These are phyloP conservation scores for Dugesia japonica DNA, from an alignment of 2,888 invertebrate species.

Conservation along the genomic window DNA sequence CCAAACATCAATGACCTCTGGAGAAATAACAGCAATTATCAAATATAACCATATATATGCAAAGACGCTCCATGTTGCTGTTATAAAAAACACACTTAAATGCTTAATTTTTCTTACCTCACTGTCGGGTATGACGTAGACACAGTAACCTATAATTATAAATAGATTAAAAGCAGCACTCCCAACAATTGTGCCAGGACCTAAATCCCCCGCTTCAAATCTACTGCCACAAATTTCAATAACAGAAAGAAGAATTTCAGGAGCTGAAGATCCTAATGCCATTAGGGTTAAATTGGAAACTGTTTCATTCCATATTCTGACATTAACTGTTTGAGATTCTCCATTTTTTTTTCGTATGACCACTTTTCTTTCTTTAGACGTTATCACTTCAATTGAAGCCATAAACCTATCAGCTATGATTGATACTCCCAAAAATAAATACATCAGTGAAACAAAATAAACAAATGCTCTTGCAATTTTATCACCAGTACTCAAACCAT, in stretches of 20 bases:
- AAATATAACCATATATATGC: conserved; percentile 96
- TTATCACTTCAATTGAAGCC: conserved; percentile 91
- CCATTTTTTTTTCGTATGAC: conserved; percentile 69
- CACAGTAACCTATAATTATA: conserved; percentile 85
- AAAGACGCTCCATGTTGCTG: conserved; percentile 88
- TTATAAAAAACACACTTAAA: conserved; percentile 85
- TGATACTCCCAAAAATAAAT: conserved; percentile 85
- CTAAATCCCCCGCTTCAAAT: conserved; percentile 85
- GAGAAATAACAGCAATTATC: conserved; percentile 71
- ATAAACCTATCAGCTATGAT: conserved; percentile 91
- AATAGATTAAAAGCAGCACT: conserved; percentile 95
- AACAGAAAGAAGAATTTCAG: conserved; percentile 86
- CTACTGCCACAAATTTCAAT: conserved; percentile 75
- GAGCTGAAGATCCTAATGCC: conserved; percentile 94
- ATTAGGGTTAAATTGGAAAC: conserved; percentile 93
- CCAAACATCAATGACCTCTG: conserved; percentile 82
- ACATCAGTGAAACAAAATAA: conserved; percentile 69
- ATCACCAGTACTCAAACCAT: conserved; percentile 50
- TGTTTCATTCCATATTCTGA: conserved; percentile 88
- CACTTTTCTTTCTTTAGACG: conserved; percentile 79
- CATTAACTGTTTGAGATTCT: conserved; percentile 67
- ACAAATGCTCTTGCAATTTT: conserved; percentile 64
- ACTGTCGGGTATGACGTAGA: conserved; percentile 71
- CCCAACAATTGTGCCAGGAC: conserved; percentile 93
- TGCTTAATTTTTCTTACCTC: conserved; percentile 85